phyloP scores from a whole-genome alignment of 2,888 invertebrate species.

The Brachyptera risi region DNA sequence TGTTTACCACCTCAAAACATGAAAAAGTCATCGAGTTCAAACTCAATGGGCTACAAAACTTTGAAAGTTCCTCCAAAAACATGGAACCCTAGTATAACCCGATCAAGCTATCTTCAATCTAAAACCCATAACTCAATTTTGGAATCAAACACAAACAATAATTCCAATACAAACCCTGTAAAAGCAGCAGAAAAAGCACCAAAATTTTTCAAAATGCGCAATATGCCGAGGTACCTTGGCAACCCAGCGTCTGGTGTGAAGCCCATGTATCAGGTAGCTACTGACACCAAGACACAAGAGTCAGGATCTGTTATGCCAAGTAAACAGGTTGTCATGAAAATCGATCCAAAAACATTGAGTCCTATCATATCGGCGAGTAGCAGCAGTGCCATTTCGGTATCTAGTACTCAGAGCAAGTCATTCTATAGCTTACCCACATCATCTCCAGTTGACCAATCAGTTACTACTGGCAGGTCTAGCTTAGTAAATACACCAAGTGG shows the following conservation, averaged over 20 bases:
- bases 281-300: slow-evolving; percentile 35
- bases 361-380: slow-evolving; percentile 49
- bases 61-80: slow-evolving; percentile 55
- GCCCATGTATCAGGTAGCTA: slow-evolving; percentile 53
- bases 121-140: slow-evolving; percentile 20
- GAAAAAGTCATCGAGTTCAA: slow-evolving; percentile 24
- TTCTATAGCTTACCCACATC: not conserved
- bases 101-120: slow-evolving; percentile 35
- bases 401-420: not conserved
- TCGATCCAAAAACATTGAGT: slow-evolving; percentile 56
- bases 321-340: slow-evolving; percentile 44
- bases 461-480: too few species aligned
- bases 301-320: not conserved
- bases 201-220: slow-evolving; percentile 56
- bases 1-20: not conserved
- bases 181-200: slow-evolving; percentile 45
- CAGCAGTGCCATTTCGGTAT: slow-evolving; percentile 34
- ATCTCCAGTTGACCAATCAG: too few species aligned
- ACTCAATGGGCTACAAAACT: slow-evolving; percentile 51
- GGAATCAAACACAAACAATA: slow-evolving; percentile 12
- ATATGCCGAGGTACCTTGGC: slow-evolving; percentile 52
- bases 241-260: slow-evolving; percentile 59
- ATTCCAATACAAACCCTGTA: not conserved
- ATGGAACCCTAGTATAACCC: slow-evolving; percentile 57
- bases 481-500: too few species aligned